Base-by-base conservation (phyloP, 2,797 vertebrate species). In the Argentina silus region DNA sequence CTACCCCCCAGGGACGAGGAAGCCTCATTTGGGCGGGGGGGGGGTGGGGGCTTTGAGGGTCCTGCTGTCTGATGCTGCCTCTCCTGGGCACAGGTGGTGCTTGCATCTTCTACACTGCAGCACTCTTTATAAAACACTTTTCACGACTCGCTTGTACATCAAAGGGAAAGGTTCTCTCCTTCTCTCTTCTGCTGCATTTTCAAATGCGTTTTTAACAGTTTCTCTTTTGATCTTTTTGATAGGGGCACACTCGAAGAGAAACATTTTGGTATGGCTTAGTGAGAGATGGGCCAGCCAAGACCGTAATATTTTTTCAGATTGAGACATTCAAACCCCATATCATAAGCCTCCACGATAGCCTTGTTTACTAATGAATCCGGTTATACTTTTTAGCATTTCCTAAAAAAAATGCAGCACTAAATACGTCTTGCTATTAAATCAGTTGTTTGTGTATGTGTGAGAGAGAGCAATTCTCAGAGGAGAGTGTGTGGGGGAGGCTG, bases 221-320 rank as follows among this genome's bases (percentile, higher is more conserved):
- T 83, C 64, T 74, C 79, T 84, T 90, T 89, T 91, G 78, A 90
- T 91, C 84, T 87, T 65, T 78, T 45, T 76, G 71, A 78, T 82
- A 47, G 64, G 75, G 61, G 67, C 66, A 67, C 56, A 44, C 67
- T 75, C 78, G 36, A 75, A 86, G 78, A 73, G 69, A 44, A 77
- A 76, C 76, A 67, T 78, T 23, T 73, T 67, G 73, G 72, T 43
- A 74, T 76, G 72, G 70, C 84, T 83, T 78, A 73, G 27, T 55
- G 66, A 70, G 72, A 70, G n/a, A 43, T 62, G 67, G 36, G 27
- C 27, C 27, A 36, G 27, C 27, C 42, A 42, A 75, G 74, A 73
- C 36, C 44, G 74, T 78, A 56, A 66, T 44, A 55, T 45, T 80
- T 77, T 55, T 27, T 21, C 23, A 68, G 50, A 42, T 27, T 45